Evolutionary conservation across 1,140 invertebrate genomes (phyloP).

Genomic region (Hydropsyche tenuis): DNA sequence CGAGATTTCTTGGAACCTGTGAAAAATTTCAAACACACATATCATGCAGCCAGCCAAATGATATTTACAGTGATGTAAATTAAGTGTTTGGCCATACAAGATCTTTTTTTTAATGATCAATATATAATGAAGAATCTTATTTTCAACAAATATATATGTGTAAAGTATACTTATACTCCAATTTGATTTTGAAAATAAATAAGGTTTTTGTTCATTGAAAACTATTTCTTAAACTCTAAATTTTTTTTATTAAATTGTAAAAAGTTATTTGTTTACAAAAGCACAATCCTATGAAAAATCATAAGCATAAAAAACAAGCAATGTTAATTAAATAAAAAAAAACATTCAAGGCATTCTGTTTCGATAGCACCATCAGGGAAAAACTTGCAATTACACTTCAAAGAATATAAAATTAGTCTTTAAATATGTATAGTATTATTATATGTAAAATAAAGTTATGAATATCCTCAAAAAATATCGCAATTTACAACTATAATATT

Average conservation of each 20-base stretch:
- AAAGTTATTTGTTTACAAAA: neutral
- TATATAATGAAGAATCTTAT: too few species aligned
- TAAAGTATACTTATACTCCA: too few species aligned
- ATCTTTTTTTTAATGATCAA: neutral
- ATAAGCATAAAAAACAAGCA: conserved; percentile 13
- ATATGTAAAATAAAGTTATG: conserved; percentile 15
- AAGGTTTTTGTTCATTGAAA: too few species aligned
- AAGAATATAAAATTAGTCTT: conserved; percentile 16
- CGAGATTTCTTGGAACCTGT: conserved; percentile 53
- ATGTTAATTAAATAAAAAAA: conserved; percentile 25
- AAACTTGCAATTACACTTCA: conserved; percentile 5
- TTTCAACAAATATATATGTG: too few species aligned
- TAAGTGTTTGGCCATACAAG: conserved; percentile 43
- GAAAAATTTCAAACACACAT: conserved; percentile 62
- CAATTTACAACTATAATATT: neutral
- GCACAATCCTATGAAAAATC: conserved; percentile 14
- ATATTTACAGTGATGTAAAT: conserved; percentile 49
- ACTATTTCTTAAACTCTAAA: neutral
- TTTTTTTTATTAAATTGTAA: neutral
- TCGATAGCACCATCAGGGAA: neutral
- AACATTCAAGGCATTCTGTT: conserved; percentile 17
- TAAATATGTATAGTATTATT: conserved; percentile 8
- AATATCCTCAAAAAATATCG: conserved; percentile 18
- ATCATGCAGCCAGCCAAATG: conserved; percentile 61
- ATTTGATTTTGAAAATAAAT: too few species aligned